Evolutionary conservation across 2,888 invertebrate species (phyloP), one percentile per base, ranked within the genome.

Genomic region (Agrilus biguttatus): DNA sequence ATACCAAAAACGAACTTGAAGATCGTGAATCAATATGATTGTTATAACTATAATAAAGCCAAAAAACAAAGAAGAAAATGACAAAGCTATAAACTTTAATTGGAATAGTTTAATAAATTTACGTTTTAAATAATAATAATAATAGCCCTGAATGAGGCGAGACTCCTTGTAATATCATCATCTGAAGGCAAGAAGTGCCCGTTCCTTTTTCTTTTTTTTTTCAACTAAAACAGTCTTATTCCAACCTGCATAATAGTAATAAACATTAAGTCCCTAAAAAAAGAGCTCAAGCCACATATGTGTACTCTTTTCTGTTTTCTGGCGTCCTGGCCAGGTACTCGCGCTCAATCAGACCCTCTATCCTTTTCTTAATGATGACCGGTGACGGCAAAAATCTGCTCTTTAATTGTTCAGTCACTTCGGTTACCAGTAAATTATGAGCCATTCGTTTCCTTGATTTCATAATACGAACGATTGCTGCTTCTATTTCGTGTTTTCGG

Each of bases 381-480:
- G 97, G 97, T 57, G 92, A 92, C 50, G 98, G 97, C 70, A 95
- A 77, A 78, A 99, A 98, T 62, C 98, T 81, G 56, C 86, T 86
- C 70, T 89, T 91, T 55, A 98, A 73, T 71, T 97, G 96, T 66
- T 96, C 91, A 47, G 96, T 96, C 53, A 97, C 96, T 75, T 97
- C 96, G 35, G 93, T 83, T 49, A 97, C 91, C 52, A 98, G 77
- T 55, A 91, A 79, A 65, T 93, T 93, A 71, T 90, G 90, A 66
- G 86, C 78, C 81, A 97, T 84, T 59, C 85, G 82, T 75, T 96
- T 95, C 52, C 97, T 76, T 39, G 93, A 89, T 70, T 98, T 98
- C 98, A 98, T 98, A 63, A 98, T 96, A 62, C 95, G 79, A 50
- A 98, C 97, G 62, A 98, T 95, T 49, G 97, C 97, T 40, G 97